Evolutionary conservation across 2,888 invertebrate genomes (phyloP), one percentile per base, ranked within the genome.

Genomic region (Onchidella celtica): DNA sequence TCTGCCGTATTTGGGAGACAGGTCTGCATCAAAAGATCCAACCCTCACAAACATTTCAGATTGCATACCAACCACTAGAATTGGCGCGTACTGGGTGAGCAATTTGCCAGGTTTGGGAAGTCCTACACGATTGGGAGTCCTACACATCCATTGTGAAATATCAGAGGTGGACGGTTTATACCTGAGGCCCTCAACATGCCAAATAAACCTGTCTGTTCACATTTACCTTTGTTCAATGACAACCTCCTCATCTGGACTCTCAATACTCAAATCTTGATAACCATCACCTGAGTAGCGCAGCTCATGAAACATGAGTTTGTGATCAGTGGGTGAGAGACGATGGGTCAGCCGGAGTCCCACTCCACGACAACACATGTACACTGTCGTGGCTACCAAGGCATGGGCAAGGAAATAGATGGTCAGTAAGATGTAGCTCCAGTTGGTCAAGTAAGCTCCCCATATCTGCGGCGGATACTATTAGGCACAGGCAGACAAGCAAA

Each of bases 251-350:
- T 24, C 21, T 21, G 24, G 55, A 32, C 65, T 38, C 29, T 75
- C 65, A 38, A 11, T 21, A 29, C 38, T 21, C 32, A 75, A 47
- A 21, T 65, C 75, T 36, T 70, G 61, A 59, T 72, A 79, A 32
- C 79, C 79, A 61, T 47, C 27, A 17, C 61, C 27, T 11, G 63
- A 24, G 57, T 29, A 17, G 0, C 17, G 47, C 34, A 73, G 47
- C 36, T 79, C 79, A 36, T 85, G 83, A 76, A 88, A 89, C 57
- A 89, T 66, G 21, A 74, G 72, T 24, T 85, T 80, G 73, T 89
- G 89, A 29, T 83, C 76, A 27, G 80, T 83, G 1, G 69, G 34
- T 4, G 80, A 69, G 27, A 79, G 81, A 2, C 77, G 21, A 6
- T 63, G 77, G 29, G 75, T 80, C 24, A 85, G 21, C 24, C 70